Base-by-base conservation (phyloP, 2,888 invertebrate species). In the Octodonta nipae region DNA sequence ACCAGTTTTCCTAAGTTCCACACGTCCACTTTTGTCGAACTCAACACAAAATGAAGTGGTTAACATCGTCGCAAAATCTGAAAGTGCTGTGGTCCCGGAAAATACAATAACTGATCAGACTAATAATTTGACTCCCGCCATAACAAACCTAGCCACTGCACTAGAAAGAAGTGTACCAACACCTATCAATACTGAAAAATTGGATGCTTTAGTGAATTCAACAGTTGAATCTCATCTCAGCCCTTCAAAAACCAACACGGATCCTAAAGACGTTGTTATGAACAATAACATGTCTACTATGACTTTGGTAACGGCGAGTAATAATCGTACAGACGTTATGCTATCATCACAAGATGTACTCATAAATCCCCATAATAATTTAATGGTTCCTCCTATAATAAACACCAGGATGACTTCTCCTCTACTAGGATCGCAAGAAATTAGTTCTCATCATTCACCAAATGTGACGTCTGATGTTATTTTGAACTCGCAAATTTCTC, bases 131-230 rank as follows among this genome's bases (percentile, higher is more conserved):
- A 32, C 45, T 8, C 66, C 67, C 45, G 62, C 67, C 58, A 64
- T 65, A 44, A 47, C 47, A 3, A 52, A 48, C 35, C 65, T 49
- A 12, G 41, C 48, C 2, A 45, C 40, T 12, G 35, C 43, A 5
- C 35, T 52, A 8, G 49, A 50, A 32, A 38, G 43, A 11, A 46
- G 38, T 20, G 42, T 50, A 4, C 42, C 51, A 1, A 48, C 52
- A 35, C 57, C 51, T 1, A 54, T 57, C 4, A 55, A 54, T 17
- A 55, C 64, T 2, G 61, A 60, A 15, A 70, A 69, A 48, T 58
- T 75, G 2, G 73, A 75, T 52, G 73, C 70, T 41, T 63, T 75
- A 34, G 75, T 74, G 5, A 71, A 69, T 45, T 65, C 70, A 1
- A 63, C 68, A 1, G 67, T 63, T 12, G 69, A 70, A 26, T 59